phyloP scores from a whole-genome alignment of 1,140 invertebrate species.

The Pseudomyrmex dendroicus region DNA sequence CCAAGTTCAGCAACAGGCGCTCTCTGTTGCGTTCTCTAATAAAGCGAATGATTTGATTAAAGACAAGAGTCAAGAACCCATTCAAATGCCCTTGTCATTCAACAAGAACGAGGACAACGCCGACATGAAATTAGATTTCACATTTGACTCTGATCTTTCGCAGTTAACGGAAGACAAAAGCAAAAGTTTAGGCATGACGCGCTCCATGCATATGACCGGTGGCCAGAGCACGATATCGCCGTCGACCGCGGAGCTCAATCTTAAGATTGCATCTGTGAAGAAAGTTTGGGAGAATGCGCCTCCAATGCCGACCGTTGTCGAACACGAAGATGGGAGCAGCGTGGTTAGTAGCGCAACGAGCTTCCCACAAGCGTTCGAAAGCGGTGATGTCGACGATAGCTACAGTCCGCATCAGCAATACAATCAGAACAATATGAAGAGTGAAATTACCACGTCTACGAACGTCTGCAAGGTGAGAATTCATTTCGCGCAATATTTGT shows the following conservation, averaged over 20 bases:
- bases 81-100: slow-evolving; percentile 87
- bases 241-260: slow-evolving; percentile 94
- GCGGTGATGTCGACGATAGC: slow-evolving; percentile 85
- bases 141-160: slow-evolving; percentile 92
- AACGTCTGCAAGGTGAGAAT: slow-evolving; percentile 90
- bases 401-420: slow-evolving; percentile 85
- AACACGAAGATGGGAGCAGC: slow-evolving; percentile 86
- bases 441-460: slow-evolving; percentile 85
- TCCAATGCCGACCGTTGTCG: slow-evolving; percentile 88
- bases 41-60: slow-evolving; percentile 87
- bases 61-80: slow-evolving; percentile 85
- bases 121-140: slow-evolving; percentile 96
- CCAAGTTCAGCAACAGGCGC: slow-evolving; percentile 79
- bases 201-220: slow-evolving; percentile 87
- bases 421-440: slow-evolving; percentile 84
- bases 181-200: slow-evolving; percentile 87
- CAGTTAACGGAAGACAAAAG: slow-evolving; percentile 92
- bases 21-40: slow-evolving; percentile 86
- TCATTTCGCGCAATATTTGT: slow-evolving; percentile 68
- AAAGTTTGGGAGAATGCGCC: slow-evolving; percentile 93
- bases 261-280: slow-evolving; percentile 97
- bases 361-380: slow-evolving; percentile 85
- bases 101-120: slow-evolving; percentile 91
- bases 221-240: slow-evolving; percentile 88
- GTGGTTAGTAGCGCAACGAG: slow-evolving; percentile 84